Conservation (phyloP, 2,797 vertebrate genomes). For the Podarcis siculus region DNA sequence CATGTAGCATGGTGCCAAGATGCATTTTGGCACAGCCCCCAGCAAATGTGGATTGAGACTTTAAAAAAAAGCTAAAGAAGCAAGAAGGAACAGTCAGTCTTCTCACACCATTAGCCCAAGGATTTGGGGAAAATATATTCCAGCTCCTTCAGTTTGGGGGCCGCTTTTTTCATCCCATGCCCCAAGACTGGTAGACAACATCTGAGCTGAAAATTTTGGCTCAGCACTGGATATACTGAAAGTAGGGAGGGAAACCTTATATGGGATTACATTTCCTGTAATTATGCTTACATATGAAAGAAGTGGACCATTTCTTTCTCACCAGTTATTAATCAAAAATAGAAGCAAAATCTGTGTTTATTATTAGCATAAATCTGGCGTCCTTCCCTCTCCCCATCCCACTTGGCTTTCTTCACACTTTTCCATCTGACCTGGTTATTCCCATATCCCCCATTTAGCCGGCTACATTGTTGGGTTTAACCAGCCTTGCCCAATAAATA, state of each 20-base stretch:
- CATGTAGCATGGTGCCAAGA: no score
- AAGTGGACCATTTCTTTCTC: constrained; percentile 24
- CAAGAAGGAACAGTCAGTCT: no score
- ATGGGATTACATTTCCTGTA: constrained; percentile 4
- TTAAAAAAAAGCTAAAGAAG: no score
- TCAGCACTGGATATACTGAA: constrained; percentile 1
- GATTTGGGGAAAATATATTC: no score
- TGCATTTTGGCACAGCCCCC: no score
- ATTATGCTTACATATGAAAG: constrained; percentile 1
- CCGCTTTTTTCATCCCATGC: no score
- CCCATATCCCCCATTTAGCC: constrained; percentile 45
- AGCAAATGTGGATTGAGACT: no score
- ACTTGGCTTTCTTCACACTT: background rate
- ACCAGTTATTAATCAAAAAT: constrained; percentile 4
- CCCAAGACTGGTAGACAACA: no score
- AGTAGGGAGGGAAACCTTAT: constrained; percentile 18
- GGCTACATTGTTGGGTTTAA: constrained; percentile 53
- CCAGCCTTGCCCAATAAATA: constrained; percentile 67
- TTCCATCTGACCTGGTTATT: constrained; percentile 56
- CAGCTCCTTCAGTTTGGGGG: no score
- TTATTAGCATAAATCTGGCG: background rate
- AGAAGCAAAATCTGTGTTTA: constrained; percentile 11
- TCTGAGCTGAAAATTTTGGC: no score
- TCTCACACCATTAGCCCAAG: no score
- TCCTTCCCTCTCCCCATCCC: background rate